A percentile compares a stretch with the other conserved stretches of the same genome.
Conservation (phyloP, 2,113 vertebrate species). For the Lophochroa leadbeateri region DNA sequence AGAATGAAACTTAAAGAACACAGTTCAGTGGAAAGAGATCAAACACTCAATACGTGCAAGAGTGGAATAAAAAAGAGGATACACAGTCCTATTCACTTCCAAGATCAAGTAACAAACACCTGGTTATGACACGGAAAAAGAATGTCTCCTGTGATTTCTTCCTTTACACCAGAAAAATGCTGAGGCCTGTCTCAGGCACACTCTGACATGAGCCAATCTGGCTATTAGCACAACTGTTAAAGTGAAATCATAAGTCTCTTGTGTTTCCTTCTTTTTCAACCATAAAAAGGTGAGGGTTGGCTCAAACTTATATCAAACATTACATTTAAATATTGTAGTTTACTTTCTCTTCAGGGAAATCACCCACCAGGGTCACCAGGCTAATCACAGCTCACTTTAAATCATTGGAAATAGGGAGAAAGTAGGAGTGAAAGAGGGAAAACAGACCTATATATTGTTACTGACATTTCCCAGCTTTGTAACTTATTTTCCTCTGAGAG, state of each 20-base stretch:
- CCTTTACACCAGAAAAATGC: background rate
- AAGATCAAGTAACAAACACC: background rate
- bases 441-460: background rate
- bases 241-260: conserved; percentile 9
- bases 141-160: background rate
- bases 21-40: background rate
- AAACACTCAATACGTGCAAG: background rate
- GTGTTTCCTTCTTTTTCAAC: conserved; percentile 2
- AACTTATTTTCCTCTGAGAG: background rate
- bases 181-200: background rate
- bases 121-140: background rate
- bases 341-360: conserved; percentile 26
- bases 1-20: background rate
- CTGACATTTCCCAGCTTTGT: background rate
- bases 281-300: background rate
- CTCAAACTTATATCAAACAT: background rate
- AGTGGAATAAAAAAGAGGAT: background rate
- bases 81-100: background rate
- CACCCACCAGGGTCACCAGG: background rate
- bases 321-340: background rate
- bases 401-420: background rate
- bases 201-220: background rate
- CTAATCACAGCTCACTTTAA: conserved; percentile 30
- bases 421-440: background rate
- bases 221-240: background rate